Conservation (phyloP, 1,140 invertebrate genomes). For the Oryctes rhinoceros region DNA sequence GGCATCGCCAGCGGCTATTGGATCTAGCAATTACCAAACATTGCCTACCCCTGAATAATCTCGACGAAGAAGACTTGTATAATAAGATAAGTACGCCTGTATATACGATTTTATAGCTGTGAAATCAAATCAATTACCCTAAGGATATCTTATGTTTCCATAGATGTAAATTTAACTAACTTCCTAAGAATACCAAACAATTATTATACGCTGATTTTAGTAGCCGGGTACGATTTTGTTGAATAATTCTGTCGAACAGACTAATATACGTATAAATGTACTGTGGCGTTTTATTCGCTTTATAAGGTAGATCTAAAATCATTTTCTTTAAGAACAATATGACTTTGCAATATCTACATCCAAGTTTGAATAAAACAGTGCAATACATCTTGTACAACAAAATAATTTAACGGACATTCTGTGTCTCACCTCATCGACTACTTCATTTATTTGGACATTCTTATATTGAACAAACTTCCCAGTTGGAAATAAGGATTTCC, state of each 20-base stretch:
- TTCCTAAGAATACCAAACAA: constrained; percentile 1
- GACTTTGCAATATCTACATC: too few relatives aligned
- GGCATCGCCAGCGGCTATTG: too few relatives aligned
- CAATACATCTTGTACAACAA: too few relatives aligned
- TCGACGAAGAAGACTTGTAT: constrained; percentile 17
- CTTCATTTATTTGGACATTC: too few relatives aligned
- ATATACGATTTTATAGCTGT: constrained; percentile 48
- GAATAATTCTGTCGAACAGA: too few relatives aligned
- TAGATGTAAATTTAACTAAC: constrained; percentile 19
- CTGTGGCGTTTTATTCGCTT: not conserved
- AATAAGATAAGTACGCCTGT: constrained; percentile 45
- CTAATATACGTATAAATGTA: too few relatives aligned
- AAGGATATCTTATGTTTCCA: constrained; percentile 40
- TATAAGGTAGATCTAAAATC: not conserved
- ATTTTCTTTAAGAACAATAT: not conserved
- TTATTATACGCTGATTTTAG: not conserved
- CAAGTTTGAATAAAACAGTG: too few relatives aligned
- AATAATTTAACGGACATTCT: too few relatives aligned
- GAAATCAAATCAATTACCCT: constrained; percentile 46
- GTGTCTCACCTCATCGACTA: too few relatives aligned
- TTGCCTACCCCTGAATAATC: constrained; percentile 6
- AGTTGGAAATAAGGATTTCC: too few relatives aligned
- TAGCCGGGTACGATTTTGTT: not conserved
- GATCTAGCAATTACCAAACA: too few relatives aligned
- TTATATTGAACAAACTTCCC: too few relatives aligned